phyloP scores from a whole-genome alignment of 2,113 vertebrate species.

The Galemys pyrenaicus region DNA sequence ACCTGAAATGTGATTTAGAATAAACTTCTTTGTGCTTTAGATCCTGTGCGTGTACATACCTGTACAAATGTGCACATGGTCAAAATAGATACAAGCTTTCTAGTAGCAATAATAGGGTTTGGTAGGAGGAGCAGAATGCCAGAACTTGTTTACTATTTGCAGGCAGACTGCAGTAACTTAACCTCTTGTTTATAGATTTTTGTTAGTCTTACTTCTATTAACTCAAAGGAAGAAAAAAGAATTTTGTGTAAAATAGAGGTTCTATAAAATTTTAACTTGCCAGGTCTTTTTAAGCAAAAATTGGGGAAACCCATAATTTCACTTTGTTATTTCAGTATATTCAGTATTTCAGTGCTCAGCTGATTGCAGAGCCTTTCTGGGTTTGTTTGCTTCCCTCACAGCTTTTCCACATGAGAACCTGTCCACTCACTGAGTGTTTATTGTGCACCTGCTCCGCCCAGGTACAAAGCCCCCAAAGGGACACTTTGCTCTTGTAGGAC shows the following conservation, averaged over 20 bases:
- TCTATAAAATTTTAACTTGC: conserved; percentile 46
- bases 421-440: conserved; percentile 24
- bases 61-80: not conserved
- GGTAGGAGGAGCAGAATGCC: conserved; percentile 38
- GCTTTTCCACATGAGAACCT: conserved; percentile 1
- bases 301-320: not conserved
- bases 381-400: conserved; percentile 42
- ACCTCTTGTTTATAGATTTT: not conserved
- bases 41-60: not conserved
- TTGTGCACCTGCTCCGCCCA: not conserved
- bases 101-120: not conserved
- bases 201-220: not conserved
- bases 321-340: too few species aligned
- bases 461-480: not conserved
- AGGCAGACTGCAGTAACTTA: not conserved
- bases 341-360: conserved; percentile 28
- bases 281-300: conserved; percentile 50
- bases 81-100: not conserved
- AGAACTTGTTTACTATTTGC: not conserved
- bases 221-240: not conserved
- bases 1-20: not conserved
- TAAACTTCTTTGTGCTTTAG: conserved; percentile 24
- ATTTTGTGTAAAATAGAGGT: not conserved
- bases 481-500: not conserved
- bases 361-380: conserved; percentile 12